These are phyloP conservation scores for Graphium colonna DNA, from an alignment of 2,888 invertebrate genomes.

Conservation along the genomic window DNA sequence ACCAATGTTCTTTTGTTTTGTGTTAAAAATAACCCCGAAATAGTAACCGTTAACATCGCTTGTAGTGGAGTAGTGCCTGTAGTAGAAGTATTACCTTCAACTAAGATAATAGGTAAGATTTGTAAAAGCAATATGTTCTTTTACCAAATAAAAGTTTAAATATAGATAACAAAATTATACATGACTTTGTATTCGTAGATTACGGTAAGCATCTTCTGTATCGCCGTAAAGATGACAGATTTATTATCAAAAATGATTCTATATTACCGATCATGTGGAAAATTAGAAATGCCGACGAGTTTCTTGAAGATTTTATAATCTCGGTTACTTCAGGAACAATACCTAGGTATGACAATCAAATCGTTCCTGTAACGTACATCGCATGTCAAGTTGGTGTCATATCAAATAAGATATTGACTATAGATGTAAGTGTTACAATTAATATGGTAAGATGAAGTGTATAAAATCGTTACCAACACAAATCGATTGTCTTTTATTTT, in stretches of 20 bases:
- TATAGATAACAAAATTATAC: too few species aligned
- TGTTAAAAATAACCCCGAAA: conserved; percentile 80
- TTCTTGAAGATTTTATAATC: conserved; percentile 69
- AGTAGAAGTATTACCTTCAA: conserved; percentile 67
- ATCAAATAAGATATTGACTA: conserved; percentile 51
- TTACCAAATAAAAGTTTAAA: too few species aligned
- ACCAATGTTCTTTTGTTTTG: conserved; percentile 55
- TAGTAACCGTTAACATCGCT: conserved; percentile 69
- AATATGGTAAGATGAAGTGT: too few species aligned
- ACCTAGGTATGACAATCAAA: conserved; percentile 61
- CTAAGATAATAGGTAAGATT: conserved; percentile 60
- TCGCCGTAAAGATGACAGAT: conserved; percentile 64
- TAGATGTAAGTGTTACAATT: conserved; percentile 56
- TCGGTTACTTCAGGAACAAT: conserved; percentile 62
- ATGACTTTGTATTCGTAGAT: too few species aligned
- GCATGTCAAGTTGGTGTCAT: conserved; percentile 67
- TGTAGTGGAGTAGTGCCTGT: conserved; percentile 75
- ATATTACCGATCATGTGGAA: conserved; percentile 78
- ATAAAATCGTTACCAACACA: too few species aligned
- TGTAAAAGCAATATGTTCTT: too few species aligned
- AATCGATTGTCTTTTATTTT: too few species aligned
- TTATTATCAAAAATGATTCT: conserved; percentile 79
- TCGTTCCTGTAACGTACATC: conserved; percentile 70
- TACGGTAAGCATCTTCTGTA: conserved; percentile 79
- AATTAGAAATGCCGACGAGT: conserved; percentile 60